phyloP scores from a whole-genome alignment of 2,888 invertebrate species.

The Loripinus fragilis region DNA sequence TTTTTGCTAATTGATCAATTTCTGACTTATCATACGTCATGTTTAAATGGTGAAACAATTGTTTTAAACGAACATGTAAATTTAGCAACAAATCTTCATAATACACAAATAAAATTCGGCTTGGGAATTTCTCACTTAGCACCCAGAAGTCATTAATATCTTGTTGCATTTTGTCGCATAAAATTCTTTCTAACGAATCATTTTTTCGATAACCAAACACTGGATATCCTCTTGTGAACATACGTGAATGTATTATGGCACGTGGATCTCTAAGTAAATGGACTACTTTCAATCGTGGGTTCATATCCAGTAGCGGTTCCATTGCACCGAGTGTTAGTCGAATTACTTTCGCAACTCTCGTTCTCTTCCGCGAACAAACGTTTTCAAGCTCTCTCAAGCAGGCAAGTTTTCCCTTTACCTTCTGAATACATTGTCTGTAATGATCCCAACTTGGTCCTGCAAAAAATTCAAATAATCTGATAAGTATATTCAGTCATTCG shows the following conservation, averaged over 20 bases:
- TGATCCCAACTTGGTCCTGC: conserved; percentile 2
- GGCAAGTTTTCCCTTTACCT: background rate
- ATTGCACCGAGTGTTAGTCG: conserved; percentile 28
- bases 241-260: conserved; percentile 36
- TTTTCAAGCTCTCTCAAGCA: conserved; percentile 26
- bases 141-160: conserved; percentile 24
- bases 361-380: conserved; percentile 14
- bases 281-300: conserved; percentile 37
- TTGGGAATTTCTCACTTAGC: conserved; percentile 27
- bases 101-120: conserved; percentile 30
- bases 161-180: conserved; percentile 36
- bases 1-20: conserved; percentile 28
- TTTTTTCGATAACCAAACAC: conserved; percentile 36
- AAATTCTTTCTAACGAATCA: conserved; percentile 28
- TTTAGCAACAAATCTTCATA: conserved; percentile 44
- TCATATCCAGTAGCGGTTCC: conserved; percentile 28
- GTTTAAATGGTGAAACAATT: conserved; percentile 24
- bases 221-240: conserved; percentile 33
- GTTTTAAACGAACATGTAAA: conserved; percentile 34
- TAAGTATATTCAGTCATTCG: too few species aligned
- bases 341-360: conserved; percentile 32
- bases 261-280: conserved; percentile 43
- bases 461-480: background rate
- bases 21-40: conserved; percentile 32
- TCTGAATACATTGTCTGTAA: background rate